Conservation (phyloP, 2,113 vertebrate species). For the Lampris incognitus region DNA sequence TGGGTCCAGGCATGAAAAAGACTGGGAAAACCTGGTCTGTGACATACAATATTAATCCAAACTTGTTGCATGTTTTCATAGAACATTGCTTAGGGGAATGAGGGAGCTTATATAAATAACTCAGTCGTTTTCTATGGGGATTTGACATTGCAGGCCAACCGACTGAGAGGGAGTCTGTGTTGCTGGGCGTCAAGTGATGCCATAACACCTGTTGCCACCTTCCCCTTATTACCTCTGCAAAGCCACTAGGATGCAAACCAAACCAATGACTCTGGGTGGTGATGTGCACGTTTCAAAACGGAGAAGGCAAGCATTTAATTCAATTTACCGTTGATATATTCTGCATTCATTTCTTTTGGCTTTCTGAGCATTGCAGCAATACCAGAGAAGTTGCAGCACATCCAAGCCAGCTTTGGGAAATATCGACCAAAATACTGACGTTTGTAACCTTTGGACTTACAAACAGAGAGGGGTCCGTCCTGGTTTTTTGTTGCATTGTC, state of each 20-base stretch:
- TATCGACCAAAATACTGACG: constrained; percentile 50
- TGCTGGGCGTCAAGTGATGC: constrained; percentile 43
- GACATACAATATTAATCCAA: no score
- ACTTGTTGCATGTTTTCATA: constrained; percentile 35
- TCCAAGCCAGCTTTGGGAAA: constrained; percentile 21
- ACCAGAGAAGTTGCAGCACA: neutral
- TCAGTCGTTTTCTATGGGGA: neutral
- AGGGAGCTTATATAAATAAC: neutral
- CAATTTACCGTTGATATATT: neutral
- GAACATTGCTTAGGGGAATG: constrained; percentile 24
- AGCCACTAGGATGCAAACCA: no score
- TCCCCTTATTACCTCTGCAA: neutral
- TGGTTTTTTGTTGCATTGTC: neutral
- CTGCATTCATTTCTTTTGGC: neutral
- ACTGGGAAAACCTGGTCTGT: no score
- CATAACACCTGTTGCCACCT: constrained; percentile 11
- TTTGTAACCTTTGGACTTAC: constrained; percentile 72
- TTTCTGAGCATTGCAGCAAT: neutral
- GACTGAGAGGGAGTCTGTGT: constrained; percentile 35
- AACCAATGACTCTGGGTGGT: no score
- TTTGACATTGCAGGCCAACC: constrained; percentile 11
- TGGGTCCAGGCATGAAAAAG: no score
- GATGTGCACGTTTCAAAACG: neutral
- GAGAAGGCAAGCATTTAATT: neutral
- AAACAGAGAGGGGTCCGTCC: constrained; percentile 59